Base-by-base conservation (phyloP, 2,797 vertebrate genomes). In the Pangasius sanitwongsei region DNA sequence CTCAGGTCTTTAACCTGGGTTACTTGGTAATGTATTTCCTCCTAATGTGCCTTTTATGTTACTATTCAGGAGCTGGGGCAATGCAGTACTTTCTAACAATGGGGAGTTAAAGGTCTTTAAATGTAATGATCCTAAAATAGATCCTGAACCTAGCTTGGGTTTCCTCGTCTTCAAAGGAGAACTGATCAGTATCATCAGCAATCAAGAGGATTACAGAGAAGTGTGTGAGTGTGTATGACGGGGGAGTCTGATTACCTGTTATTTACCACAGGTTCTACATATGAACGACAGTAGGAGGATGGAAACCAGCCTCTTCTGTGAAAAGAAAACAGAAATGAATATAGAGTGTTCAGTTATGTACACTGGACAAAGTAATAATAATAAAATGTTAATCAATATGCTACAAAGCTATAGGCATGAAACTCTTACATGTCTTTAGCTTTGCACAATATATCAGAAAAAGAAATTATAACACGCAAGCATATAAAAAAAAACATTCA, bases 261-360 rank as follows among this genome's bases (percentile, higher is more conserved):
- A 94, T 97, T 97, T 94, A 97, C 96, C 12, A 97, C 92, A 37
- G 96, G 94, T 90, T 97, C 97, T 0, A 97, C 96, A 75, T 94
- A 90, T 44, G 94, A 93, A 28, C 95, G 95, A 91, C 96, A 96
- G 92, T 99, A 99, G 0, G 98, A 99, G 0, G 97, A 98, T 20
- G 98, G 98, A 95, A 99, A 99, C 98, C 98, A 99, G 91, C 98
- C 98, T 94, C 97, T 97, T 94, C 98, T 99, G 95, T 37, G 91
- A 92, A 92, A 61, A 80, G 23, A 15, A 86, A 83, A 34, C 70
- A 69, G 25, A 88, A 75, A 82, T 48, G 31, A 25, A 82, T 31
- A 78, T 37, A n/a, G 25, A 83, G 74, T 50, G 48, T 86, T 83
- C 53, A 86, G 86, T 75, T 12, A 57, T 57, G 4, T 3, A 55